phyloP scores from a whole-genome alignment of 53 echinoderm and acorn worm species.

The Echinarachnius parma region DNA sequence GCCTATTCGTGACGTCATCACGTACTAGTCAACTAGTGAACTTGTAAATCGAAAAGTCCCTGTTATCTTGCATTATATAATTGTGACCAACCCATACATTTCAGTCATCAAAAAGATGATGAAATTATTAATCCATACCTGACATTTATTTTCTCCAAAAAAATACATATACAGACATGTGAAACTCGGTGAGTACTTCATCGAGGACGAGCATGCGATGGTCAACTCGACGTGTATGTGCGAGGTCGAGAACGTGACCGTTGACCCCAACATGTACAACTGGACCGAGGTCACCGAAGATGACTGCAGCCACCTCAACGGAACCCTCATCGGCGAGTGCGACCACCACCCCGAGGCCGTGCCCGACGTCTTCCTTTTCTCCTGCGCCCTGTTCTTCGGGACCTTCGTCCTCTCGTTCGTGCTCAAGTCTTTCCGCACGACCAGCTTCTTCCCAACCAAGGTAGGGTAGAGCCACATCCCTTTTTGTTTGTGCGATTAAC shows the following conservation, averaged over 20 bases:
- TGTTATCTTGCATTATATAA: no score
- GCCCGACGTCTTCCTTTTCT: conserved; percentile 89
- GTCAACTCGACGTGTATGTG: conserved; percentile 58
- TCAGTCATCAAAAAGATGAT: no score
- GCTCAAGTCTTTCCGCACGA: conserved; percentile 77
- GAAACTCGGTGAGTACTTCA: conserved; percentile 27
- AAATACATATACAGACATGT: conserved; percentile 35
- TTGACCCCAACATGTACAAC: conserved; percentile 25
- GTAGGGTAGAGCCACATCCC: conserved; percentile 42
- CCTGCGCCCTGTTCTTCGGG: conserved; percentile 65
- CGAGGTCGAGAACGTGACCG: conserved; percentile 35
- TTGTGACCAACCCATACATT: no score
- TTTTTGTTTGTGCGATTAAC: no score
- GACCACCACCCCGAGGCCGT: conserved; percentile 56
- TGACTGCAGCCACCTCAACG: conserved; percentile 60
- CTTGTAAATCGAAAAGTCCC: no score
- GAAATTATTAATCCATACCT: not conserved
- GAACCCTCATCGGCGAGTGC: conserved; percentile 62
- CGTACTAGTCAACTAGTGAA: no score
- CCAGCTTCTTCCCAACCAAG: conserved; percentile 86
- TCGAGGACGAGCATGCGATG: conserved; percentile 17
- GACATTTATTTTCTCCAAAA: no score
- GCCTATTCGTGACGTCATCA: no score
- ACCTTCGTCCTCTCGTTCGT: conserved; percentile 76
- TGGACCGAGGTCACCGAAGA: conserved; percentile 60